Percentiles rank a stretch among this genome's conserved stretches.
Conservation (phyloP, 2,113 vertebrate species). For the Corythornis cristatus region DNA sequence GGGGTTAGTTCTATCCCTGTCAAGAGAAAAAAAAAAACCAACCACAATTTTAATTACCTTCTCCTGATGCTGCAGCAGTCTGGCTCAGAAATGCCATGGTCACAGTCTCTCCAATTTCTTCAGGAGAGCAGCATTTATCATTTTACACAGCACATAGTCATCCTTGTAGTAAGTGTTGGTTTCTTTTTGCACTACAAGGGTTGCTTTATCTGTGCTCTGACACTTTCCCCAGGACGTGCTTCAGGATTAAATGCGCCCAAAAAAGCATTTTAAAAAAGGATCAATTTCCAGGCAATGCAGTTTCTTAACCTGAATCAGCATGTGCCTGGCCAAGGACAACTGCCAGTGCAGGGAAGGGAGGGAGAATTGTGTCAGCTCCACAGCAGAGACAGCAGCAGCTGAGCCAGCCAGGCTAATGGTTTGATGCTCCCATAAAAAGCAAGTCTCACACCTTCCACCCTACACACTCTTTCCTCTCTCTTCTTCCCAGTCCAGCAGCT, state of each 20-base stretch:
- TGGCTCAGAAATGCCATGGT: neutral
- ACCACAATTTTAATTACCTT: neutral
- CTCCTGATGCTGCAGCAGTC: neutral
- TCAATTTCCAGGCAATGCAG: neutral
- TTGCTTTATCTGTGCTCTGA: neutral
- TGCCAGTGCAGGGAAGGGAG: neutral
- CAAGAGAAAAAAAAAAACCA: neutral
- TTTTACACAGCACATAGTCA: neutral
- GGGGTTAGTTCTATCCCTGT: neutral
- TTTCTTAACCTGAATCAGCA: neutral
- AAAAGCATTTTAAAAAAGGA: neutral
- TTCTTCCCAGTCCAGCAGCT: neutral
- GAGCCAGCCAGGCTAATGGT: neutral
- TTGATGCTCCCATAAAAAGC: neutral
- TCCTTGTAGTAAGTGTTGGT: fast-evolving
- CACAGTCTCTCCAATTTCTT: neutral
- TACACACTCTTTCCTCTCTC: neutral
- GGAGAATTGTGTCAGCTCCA: neutral
- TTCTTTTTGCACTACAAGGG: neutral
- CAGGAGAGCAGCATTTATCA: neutral
- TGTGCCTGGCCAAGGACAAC: neutral
- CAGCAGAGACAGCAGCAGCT: neutral
- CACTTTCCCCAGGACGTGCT: neutral
- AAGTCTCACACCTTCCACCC: neutral
- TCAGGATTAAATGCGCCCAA: neutral